phyloP scores from a whole-genome alignment of 2,113 vertebrate species.

The human region GRCh38 chr6:12678501-12679000 shows the following conservation, averaged over 20 bases:
- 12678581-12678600: not conserved
- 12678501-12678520: not conserved
- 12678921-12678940: too few species aligned
- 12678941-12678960: too few species aligned
- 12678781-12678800: fast-evolving
- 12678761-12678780: not conserved
- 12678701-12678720: not conserved
- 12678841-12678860: too few species aligned
- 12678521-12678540: not conserved
- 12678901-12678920: too few species aligned
- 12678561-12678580: not conserved
- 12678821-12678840: too few species aligned
- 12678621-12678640: not conserved
- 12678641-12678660: not conserved
- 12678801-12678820: too few species aligned
- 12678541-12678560: not conserved
- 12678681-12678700: not conserved
- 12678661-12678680: not conserved
- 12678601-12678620: not conserved
- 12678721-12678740: not conserved
- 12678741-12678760: not conserved
- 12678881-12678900: too few species aligned
- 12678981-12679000: too few species aligned
- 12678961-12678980: too few species aligned
- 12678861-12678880: too few species aligned